These are phyloP conservation scores for Colistium nudipinnis DNA, from an alignment of 2,113 vertebrate species.

Conservation along the genomic window DNA sequence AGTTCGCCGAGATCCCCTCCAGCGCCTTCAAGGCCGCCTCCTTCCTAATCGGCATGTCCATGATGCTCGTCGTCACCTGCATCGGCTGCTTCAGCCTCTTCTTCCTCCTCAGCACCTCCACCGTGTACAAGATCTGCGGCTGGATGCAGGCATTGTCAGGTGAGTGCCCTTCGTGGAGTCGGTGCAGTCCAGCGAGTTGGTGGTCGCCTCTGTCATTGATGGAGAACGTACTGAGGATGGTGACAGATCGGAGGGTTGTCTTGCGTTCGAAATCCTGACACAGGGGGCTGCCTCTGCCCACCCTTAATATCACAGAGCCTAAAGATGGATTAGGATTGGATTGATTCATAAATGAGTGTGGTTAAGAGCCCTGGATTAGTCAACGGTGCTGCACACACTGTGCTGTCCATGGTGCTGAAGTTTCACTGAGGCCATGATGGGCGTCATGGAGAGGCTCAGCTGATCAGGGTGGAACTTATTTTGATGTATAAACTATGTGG, in stretches of 20 bases:
- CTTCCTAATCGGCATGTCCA: slow-evolving; percentile 95
- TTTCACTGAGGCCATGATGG: not conserved
- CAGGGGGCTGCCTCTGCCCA: too few relatives aligned
- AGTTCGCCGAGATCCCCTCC: slow-evolving; percentile 92
- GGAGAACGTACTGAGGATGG: too few relatives aligned
- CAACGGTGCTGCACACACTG: slow-evolving; percentile 9
- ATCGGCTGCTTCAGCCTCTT: slow-evolving; percentile 95
- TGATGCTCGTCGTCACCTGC: slow-evolving; percentile 94
- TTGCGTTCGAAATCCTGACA: too few relatives aligned
- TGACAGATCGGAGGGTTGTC: not conserved
- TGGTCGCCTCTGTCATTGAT: too few relatives aligned
- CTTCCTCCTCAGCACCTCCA: slow-evolving; percentile 97
- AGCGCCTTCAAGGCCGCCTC: slow-evolving; percentile 96
- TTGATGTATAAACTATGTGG: not conserved
- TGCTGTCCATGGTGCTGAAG: slow-evolving; percentile 63
- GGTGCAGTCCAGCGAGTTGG: too few relatives aligned
- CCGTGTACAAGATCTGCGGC: slow-evolving; percentile 97
- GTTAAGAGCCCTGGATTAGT: too few relatives aligned
- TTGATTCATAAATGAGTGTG: too few relatives aligned
- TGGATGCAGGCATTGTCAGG: slow-evolving; percentile 96
- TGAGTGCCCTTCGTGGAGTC: slow-evolving; percentile 80
- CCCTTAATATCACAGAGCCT: too few relatives aligned
- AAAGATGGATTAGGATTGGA: slow-evolving; percentile 9
- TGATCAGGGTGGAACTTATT: not conserved
- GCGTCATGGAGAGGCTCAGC: not conserved